Base-by-base conservation (phyloP, 2,888 invertebrate species). In the Nyleta sp. region DNA sequence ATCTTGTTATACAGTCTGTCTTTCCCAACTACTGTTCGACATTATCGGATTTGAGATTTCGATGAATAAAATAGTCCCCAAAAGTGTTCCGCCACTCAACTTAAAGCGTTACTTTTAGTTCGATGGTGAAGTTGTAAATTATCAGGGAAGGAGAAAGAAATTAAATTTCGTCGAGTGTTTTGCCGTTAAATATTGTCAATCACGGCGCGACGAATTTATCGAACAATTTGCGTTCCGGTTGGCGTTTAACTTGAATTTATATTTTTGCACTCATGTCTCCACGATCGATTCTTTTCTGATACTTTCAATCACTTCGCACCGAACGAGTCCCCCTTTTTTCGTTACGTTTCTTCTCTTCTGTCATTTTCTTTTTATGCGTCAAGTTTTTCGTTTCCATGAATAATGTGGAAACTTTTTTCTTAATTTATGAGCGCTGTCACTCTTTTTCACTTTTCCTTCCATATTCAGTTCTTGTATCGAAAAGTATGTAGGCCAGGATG, bases 131-230 rank as follows among this genome's bases (percentile, higher is more conserved):
- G 52, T 65, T 59, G 42, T 67, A 50, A 60, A 33, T 59, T 73
- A 48, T 55, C 35, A 18, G 42, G 17, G 44, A 65, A 52, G 62
- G 38, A 57, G 55, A 42, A 59, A 65, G 59, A 17, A 53, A 67
- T 74, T 53, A 53, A 40, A 74, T 62, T 74, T 55, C 44, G 18
- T 38, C 24, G 62, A 53, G 50, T 38, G 28, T 48, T 60, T 57
- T 35, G 60, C 44, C 48, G 76, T 78, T 81, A 79, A 83, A 83
- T 83, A 83, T 82, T 84, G 81, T 74, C 73, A 81, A 81, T 70
- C 74, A n/a, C n/a, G n/a, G n/a, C n/a, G n/a, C n/a, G n/a, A 79
- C 52, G 48, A 53, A 67, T 59, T 67, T 60, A 57, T 65, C 35
- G 44, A 60, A 65, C 15, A 33, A n/a, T 48, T 52, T 44, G 40